These are phyloP conservation scores for Thereva nobilitata DNA, from an alignment of 2,888 invertebrate genomes.

Conservation along the genomic window DNA sequence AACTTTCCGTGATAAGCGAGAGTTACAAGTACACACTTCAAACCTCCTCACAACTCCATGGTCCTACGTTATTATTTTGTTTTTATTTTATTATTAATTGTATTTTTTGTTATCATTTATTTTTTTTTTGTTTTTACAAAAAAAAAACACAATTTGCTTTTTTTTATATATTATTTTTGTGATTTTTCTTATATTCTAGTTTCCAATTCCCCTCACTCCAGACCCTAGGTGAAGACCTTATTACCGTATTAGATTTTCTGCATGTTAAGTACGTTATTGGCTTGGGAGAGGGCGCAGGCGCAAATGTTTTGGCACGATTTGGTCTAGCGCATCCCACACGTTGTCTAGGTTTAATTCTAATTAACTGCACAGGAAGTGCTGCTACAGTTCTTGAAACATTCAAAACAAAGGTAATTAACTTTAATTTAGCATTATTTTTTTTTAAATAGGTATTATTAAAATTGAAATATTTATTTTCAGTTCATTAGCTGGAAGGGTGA, in stretches of 20 bases:
- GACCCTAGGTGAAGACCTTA: constrained; percentile 78
- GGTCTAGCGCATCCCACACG: constrained; percentile 80
- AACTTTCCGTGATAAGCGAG: too few relatives aligned
- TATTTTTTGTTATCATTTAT: constrained; percentile 23
- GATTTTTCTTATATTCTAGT: constrained; percentile 55
- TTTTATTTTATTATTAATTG: constrained; percentile 11
- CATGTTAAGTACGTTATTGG: constrained; percentile 83
- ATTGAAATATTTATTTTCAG: constrained; percentile 54
- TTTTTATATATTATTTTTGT: not conserved
- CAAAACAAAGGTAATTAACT: constrained; percentile 69
- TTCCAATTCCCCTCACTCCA: constrained; percentile 83
- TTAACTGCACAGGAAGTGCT: constrained; percentile 86
- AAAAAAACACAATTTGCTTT: not conserved
- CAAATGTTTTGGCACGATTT: constrained; percentile 82
- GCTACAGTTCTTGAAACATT: constrained; percentile 85
- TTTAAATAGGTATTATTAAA: not conserved
- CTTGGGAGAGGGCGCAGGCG: constrained; percentile 86
- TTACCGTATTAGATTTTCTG: constrained; percentile 79
- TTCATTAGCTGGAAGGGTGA: constrained; percentile 83
- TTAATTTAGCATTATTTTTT: not conserved
- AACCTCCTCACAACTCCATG: too few relatives aligned
- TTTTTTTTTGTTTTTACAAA: constrained; percentile 19
- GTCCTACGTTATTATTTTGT: too few relatives aligned
- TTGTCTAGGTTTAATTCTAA: constrained; percentile 77
- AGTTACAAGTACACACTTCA: too few relatives aligned